Base-by-base conservation (phyloP, 64 coral and sea anemone species). In the Porites lutea region DNA sequence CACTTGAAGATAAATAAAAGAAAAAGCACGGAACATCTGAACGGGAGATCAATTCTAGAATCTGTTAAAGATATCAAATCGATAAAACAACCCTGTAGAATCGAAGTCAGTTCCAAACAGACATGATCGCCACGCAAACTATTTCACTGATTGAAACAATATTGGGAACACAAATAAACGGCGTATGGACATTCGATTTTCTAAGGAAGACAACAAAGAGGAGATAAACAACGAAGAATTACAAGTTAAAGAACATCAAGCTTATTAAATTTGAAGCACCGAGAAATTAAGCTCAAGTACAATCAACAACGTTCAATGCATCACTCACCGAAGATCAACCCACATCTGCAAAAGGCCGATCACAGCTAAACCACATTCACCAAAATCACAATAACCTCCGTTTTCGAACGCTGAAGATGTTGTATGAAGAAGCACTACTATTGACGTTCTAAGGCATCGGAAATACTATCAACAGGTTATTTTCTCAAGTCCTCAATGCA, bases 371-470 rank as follows among this genome's bases (percentile, higher is more conserved):
- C 44, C 44, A 63, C 79, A 63, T 68, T 0, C 46, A 68, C n/a
- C 20, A 12, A 16, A 51, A 67, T 12, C 18, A 51, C 50, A 4
- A 68, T 52, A 67, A 12, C 22, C n/a, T 9, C 19, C 61, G n/a
- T 13, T 61, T 21, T 43, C 55, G 47, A 13, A 47, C 13, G 79
- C 60, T 79, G 12, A 61, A 60, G 27, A 57, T 62, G 23, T 63
- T 12, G 57, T 43, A 8, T 61, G 12, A n/a, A n/a, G n/a, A n/a
- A n/a, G n/a, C n/a, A n/a, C n/a, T n/a, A n/a, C n/a, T n/a, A n/a
- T n/a, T n/a, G n/a, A n/a, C n/a, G n/a, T n/a, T 23, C 53, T 46
- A 81, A 81, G 21, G 78, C 22, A 45, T 81, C 78, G 20, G 21
- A 59, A 81, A 52, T 60, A 81, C 18, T 8, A 60, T 67, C 13